These are phyloP conservation scores for Drosophila trapezifrons DNA, from an alignment of 1,140 invertebrate genomes.

Conservation along the genomic window DNA sequence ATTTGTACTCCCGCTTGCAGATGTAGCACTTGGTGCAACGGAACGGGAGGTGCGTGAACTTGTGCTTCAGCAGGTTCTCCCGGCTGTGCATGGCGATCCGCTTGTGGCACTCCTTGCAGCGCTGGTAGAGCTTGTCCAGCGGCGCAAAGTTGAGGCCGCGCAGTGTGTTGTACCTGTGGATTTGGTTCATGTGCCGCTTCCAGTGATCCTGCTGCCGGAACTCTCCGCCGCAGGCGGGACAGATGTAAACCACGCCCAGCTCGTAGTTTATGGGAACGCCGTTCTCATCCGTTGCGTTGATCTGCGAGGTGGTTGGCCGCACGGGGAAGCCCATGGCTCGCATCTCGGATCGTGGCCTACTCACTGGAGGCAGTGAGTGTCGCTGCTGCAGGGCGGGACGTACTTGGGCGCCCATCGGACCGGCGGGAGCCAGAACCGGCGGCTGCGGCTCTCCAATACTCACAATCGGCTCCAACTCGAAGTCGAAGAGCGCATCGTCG, in stretches of 20 bases:
- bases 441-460: conserved; percentile 40
- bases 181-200: conserved; percentile 77
- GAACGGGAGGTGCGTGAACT: conserved; percentile 79
- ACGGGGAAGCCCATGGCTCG: conserved; percentile 3
- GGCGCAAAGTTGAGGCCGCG: conserved; percentile 73
- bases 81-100: conserved; percentile 80
- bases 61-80: conserved; percentile 78
- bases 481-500: conserved; percentile 79
- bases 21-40: conserved; percentile 75
- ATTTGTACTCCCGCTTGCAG: conserved; percentile 78
- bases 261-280: conserved; percentile 75
- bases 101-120: conserved; percentile 75
- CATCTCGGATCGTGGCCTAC: background rate
- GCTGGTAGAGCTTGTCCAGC: conserved; percentile 77
- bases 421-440: conserved; percentile 26
- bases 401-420: conserved; percentile 7
- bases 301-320: conserved; percentile 68
- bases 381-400: conserved; percentile 42
- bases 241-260: conserved; percentile 77
- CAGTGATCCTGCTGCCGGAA: conserved; percentile 73
- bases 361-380: conserved; percentile 23
- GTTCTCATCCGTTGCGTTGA: conserved; percentile 70
- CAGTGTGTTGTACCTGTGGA: conserved; percentile 73
- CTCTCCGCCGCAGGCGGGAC: conserved; percentile 69
- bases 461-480: conserved; percentile 65